These are phyloP conservation scores for Cremastinae sp. DNA, from an alignment of 2,888 invertebrate species.

Conservation along the genomic window DNA sequence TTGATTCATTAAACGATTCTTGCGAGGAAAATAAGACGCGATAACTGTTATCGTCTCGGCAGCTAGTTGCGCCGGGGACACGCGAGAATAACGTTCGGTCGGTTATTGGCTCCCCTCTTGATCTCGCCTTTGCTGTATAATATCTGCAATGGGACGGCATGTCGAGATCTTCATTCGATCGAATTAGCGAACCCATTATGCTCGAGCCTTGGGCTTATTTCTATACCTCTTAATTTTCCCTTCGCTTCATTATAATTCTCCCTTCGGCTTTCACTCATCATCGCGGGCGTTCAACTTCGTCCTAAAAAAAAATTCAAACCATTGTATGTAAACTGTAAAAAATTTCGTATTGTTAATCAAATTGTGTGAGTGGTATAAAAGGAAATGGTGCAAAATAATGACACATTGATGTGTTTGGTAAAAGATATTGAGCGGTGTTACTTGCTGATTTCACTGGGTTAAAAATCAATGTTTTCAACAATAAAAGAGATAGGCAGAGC, in stretches of 20 bases:
- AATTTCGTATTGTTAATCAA: no score
- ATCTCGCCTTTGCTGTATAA: slow-evolving; percentile 41
- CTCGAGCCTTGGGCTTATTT: slow-evolving; percentile 23
- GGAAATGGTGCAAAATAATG: no score
- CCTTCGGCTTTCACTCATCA: neutral
- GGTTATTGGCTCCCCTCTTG: slow-evolving; percentile 38
- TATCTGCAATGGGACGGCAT: slow-evolving; percentile 56
- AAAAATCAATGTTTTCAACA: no score
- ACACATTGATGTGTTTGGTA: no score
- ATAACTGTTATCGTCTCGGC: slow-evolving; percentile 55
- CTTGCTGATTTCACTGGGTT: no score
- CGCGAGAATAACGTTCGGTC: slow-evolving; percentile 50
- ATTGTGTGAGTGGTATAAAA: no score
- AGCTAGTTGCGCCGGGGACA: slow-evolving; percentile 17
- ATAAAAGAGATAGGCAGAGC: no score
- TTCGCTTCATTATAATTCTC: neutral
- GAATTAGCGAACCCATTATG: slow-evolving; percentile 46
- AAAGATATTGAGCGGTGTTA: no score
- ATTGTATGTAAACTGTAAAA: no score
- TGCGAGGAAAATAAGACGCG: slow-evolving; percentile 40
- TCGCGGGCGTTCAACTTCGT: no score
- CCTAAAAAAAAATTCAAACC: no score
- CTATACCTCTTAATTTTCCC: slow-evolving; percentile 24
- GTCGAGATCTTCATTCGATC: slow-evolving; percentile 35
- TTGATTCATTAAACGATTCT: slow-evolving; percentile 43